These are phyloP conservation scores for Lepidostoma basale DNA, from an alignment of 1,140 invertebrate genomes.

Conservation along the genomic window DNA sequence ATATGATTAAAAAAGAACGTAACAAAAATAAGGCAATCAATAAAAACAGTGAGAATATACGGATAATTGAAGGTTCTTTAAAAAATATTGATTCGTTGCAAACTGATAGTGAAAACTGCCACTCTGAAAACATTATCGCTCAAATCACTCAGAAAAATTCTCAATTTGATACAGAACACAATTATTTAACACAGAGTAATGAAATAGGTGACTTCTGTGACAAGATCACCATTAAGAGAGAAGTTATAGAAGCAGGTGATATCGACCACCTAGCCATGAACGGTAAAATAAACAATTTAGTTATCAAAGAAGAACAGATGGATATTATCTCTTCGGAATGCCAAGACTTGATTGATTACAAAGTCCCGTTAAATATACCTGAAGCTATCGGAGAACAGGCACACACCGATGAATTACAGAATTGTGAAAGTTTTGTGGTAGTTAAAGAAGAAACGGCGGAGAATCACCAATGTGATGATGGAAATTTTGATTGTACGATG, in stretches of 20 bases:
- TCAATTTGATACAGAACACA: no score
- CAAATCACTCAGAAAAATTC: conserved; percentile 1
- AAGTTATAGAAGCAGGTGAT: no score
- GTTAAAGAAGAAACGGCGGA: no score
- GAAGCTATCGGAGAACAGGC: no score
- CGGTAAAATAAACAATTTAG: neutral
- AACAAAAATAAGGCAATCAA: neutral
- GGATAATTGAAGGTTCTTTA: neutral
- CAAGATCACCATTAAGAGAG: neutral
- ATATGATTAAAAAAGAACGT: neutral
- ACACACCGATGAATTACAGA: no score
- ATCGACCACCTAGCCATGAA: neutral
- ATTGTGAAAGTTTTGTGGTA: no score
- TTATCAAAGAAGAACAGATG: neutral
- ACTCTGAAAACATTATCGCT: neutral
- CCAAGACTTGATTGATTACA: no score
- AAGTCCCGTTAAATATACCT: no score
- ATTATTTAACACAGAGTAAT: no score
- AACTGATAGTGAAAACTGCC: neutral
- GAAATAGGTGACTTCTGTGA: neutral
- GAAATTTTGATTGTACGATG: no score
- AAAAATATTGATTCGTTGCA: neutral
- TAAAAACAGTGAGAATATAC: neutral
- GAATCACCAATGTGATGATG: no score
- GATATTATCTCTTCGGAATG: neutral